Conservation (phyloP, 2,113 vertebrate species). For the Neopipo cinnamomea region DNA sequence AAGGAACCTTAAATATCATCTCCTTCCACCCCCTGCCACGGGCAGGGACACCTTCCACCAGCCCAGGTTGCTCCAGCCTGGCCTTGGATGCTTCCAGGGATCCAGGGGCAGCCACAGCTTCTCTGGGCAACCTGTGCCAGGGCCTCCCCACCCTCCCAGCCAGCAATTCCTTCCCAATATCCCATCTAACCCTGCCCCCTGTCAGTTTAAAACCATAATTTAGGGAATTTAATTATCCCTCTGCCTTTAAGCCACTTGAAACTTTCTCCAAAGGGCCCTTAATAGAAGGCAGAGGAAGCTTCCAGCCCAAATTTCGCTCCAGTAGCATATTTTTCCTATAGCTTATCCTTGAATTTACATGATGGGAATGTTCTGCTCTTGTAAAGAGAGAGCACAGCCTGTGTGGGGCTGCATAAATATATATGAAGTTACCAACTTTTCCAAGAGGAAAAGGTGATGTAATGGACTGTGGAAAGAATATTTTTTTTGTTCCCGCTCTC, state of each 20-base stretch:
- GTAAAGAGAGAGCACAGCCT: neutral
- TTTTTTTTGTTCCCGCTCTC: neutral
- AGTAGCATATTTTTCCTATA: neutral
- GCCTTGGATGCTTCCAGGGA: neutral
- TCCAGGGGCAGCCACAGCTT: neutral
- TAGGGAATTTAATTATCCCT: neutral
- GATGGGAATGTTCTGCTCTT: neutral
- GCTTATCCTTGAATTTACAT: neutral
- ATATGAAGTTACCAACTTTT: neutral
- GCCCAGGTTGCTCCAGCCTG: neutral
- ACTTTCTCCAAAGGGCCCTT: neutral
- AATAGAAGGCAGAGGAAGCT: neutral
- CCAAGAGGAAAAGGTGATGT: conserved; percentile 55
- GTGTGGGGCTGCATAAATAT: neutral
- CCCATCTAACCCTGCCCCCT: neutral
- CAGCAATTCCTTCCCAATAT: neutral
- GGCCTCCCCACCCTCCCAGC: neutral
- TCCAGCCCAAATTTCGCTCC: neutral
- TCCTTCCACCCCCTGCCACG: neutral
- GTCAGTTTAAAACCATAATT: neutral
- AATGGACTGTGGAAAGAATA: conserved; percentile 36
- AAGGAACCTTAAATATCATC: neutral
- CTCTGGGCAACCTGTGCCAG: neutral
- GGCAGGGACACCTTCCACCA: neutral
- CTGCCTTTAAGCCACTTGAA: neutral